Conservation (phyloP, 2,797 vertebrate genomes). For the Bucorvus abyssinicus region DNA sequence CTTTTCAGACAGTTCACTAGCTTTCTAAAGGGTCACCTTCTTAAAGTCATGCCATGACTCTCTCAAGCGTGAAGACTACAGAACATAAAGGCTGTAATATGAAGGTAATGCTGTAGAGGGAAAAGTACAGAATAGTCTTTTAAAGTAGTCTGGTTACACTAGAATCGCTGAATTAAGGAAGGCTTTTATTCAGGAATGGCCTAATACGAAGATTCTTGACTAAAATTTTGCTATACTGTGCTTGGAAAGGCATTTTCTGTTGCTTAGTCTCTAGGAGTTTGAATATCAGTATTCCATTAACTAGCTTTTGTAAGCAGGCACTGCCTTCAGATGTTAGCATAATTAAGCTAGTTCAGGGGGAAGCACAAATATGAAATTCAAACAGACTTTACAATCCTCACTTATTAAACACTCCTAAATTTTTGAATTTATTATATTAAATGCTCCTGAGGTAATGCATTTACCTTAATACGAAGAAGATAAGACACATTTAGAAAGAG, state of each 20-base stretch:
- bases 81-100: constrained; percentile 28
- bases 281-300: constrained; percentile 39
- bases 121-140: constrained; percentile 6
- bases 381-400: background rate
- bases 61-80: background rate
- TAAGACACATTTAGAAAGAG: constrained; percentile 4
- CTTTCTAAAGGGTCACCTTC: constrained; percentile 51
- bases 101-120: background rate
- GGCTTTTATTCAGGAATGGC: background rate
- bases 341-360: background rate
- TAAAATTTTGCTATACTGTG: background rate
- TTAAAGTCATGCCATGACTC: constrained; percentile 4
- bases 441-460: background rate
- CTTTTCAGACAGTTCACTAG: background rate
- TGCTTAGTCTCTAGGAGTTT: constrained; percentile 21
- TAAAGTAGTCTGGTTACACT: background rate
- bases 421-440: too few relatives aligned
- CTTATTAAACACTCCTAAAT: background rate
- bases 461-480: background rate
- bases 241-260: background rate
- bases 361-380: constrained; percentile 37
- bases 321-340: background rate
- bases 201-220: background rate
- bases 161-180: constrained; percentile 1
- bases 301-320: background rate